A percentile compares a stretch with the other conserved stretches of the same genome.
These are phyloP conservation scores for Kuschelorhynchus macadamiae DNA, from an alignment of 2,888 invertebrate species.

Conservation along the genomic window DNA sequence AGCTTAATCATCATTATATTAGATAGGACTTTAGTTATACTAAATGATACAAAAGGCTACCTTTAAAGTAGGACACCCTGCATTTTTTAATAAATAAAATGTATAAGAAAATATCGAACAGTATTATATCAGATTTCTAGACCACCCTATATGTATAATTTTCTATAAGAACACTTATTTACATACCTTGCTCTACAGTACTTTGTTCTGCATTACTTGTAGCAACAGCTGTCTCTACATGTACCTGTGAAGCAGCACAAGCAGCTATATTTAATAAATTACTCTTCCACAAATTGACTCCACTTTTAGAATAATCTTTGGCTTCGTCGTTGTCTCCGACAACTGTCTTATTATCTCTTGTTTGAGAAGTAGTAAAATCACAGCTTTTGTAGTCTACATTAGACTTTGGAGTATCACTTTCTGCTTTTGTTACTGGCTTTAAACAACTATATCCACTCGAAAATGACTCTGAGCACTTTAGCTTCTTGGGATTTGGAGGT, in stretches of 20 bases:
- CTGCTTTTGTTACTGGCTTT: slow-evolving; percentile 32
- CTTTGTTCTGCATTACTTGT: slow-evolving; percentile 17
- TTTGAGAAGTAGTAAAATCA: slow-evolving; percentile 40
- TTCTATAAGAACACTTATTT: too few species aligned
- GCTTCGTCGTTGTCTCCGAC: slow-evolving; percentile 40
- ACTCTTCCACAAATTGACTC: slow-evolving; percentile 30
- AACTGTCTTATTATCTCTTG: slow-evolving; percentile 15
- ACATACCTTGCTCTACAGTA: slow-evolving; percentile 37
- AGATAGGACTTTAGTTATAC: too few species aligned
- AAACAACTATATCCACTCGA: slow-evolving; percentile 16
- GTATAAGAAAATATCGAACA: too few species aligned
- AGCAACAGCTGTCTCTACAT: not conserved
- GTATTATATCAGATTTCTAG: too few species aligned
- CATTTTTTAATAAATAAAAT: too few species aligned
- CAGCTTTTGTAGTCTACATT: slow-evolving; percentile 51
- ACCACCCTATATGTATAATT: too few species aligned
- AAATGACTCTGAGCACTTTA: slow-evolving; percentile 52
- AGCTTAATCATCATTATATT: too few species aligned
- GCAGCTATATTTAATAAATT: slow-evolving; percentile 15
- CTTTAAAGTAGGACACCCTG: too few species aligned
- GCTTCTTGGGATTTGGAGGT: slow-evolving; percentile 53
- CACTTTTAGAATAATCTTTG: slow-evolving; percentile 48
- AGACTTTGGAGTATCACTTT: slow-evolving; percentile 42
- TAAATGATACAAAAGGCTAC: too few species aligned
- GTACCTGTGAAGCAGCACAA: not conserved